Conservation (phyloP, 2,888 invertebrate genomes). For the Anthophora plumipes region DNA sequence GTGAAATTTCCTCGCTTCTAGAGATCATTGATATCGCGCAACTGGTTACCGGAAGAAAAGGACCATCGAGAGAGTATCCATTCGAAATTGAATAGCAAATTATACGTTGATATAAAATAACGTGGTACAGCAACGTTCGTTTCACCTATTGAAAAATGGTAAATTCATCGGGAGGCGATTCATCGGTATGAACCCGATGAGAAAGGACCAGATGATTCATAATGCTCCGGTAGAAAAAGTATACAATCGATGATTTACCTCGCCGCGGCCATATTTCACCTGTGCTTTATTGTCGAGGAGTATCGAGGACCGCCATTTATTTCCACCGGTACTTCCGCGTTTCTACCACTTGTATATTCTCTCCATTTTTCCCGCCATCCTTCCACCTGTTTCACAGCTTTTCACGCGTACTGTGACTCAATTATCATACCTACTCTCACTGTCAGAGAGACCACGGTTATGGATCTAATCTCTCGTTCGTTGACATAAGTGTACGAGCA, state of each 20-base stretch:
- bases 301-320: constrained; percentile 25
- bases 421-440: neutral
- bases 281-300: constrained; percentile 22
- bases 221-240: neutral
- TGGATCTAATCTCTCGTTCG: constrained; percentile 11
- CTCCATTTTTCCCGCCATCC: neutral
- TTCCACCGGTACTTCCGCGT: neutral
- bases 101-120: neutral
- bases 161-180: neutral
- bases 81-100: too few species aligned
- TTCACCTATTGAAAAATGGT: neutral
- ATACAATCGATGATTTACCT: constrained; percentile 34
- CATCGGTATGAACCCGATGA: neutral
- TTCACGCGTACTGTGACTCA: constrained; percentile 9
- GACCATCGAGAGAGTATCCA: too few species aligned
- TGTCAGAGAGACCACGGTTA: neutral
- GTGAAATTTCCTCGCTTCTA: too few species aligned
- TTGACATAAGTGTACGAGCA: neutral
- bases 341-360: neutral
- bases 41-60: too few species aligned
- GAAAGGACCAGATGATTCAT: constrained; percentile 16
- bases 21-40: too few species aligned
- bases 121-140: neutral
- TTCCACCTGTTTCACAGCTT: neutral
- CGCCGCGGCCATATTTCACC: constrained; percentile 11